These are phyloP conservation scores for Talpa occidentalis DNA, from an alignment of 2,113 vertebrate species.

Conservation along the genomic window DNA sequence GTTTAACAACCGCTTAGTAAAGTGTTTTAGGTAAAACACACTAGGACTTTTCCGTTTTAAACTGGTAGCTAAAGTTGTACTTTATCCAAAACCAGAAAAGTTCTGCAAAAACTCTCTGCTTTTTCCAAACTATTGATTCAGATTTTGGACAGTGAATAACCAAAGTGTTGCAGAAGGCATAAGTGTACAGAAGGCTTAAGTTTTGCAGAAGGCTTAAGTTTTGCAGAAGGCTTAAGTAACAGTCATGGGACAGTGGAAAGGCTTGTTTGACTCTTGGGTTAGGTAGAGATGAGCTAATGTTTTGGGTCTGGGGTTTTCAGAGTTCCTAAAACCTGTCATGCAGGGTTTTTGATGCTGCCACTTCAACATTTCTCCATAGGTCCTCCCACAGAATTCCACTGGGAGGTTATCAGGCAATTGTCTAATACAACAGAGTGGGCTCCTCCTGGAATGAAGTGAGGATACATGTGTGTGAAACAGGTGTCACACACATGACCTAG, in stretches of 20 bases:
- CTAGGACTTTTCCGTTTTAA: neutral
- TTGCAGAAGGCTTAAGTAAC: neutral
- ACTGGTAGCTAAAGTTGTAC: neutral
- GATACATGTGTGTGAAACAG: neutral
- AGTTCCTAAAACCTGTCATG: neutral
- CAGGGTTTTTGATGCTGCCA: neutral
- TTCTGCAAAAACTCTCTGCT: neutral
- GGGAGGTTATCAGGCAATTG: neutral
- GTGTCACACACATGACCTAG: neutral
- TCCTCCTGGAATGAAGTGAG: neutral
- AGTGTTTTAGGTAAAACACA: neutral
- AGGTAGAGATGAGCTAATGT: neutral
- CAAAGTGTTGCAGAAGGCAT: constrained; percentile 4
- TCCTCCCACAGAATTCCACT: neutral
- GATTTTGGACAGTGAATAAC: neutral
- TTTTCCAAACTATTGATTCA: neutral
- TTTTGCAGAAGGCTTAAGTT: constrained; percentile 22
- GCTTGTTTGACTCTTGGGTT: neutral
- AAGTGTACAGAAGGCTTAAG: neutral
- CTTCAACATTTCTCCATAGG: neutral
- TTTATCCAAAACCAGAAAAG: neutral
- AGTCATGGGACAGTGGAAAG: neutral
- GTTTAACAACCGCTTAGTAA: neutral
- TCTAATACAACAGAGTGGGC: neutral
- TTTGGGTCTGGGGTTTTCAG: neutral